Conservation (phyloP, 2,888 invertebrate genomes). For the Ditula angustiorana region DNA sequence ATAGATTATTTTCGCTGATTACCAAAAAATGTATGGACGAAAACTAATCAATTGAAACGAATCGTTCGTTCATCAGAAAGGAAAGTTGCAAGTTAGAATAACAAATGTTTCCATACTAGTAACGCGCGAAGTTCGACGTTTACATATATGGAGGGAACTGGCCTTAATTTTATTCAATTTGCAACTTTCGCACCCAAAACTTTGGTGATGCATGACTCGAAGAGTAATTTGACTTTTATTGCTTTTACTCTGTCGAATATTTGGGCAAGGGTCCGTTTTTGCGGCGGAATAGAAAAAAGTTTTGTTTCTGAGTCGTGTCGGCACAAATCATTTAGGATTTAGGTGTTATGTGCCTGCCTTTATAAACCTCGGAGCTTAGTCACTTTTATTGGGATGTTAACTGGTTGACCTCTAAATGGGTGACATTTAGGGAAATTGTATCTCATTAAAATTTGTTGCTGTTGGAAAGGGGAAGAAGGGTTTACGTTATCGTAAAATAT, state of each 20-base stretch:
- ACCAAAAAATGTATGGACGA: too few species aligned
- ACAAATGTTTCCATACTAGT: constrained; percentile 35
- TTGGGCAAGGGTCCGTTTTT: constrained; percentile 62
- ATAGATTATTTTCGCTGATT: too few species aligned
- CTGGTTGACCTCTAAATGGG: neutral
- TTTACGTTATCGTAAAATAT: too few species aligned
- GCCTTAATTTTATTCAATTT: constrained; percentile 83
- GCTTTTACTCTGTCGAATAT: constrained; percentile 68
- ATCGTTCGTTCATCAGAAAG: constrained; percentile 16
- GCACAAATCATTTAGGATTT: neutral
- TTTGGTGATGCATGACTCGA: constrained; percentile 80
- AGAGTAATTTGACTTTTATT: constrained; percentile 82
- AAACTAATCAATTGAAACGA: neutral
- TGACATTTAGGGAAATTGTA: neutral
- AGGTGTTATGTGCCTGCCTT: neutral
- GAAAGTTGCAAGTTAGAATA: constrained; percentile 22
- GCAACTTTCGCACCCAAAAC: constrained; percentile 80
- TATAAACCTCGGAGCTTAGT: neutral
- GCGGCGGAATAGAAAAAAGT: constrained; percentile 54
- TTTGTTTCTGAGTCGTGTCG: constrained; percentile 1
- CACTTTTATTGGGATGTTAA: neutral
- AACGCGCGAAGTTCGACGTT: constrained; percentile 31
- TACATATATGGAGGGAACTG: constrained; percentile 49
- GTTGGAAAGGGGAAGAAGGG: too few species aligned
- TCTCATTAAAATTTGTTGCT: too few species aligned